Evolutionary conservation across 2,888 invertebrate species (phyloP), one percentile per base, ranked within the genome.

Genomic region (Tenthredo notha): DNA sequence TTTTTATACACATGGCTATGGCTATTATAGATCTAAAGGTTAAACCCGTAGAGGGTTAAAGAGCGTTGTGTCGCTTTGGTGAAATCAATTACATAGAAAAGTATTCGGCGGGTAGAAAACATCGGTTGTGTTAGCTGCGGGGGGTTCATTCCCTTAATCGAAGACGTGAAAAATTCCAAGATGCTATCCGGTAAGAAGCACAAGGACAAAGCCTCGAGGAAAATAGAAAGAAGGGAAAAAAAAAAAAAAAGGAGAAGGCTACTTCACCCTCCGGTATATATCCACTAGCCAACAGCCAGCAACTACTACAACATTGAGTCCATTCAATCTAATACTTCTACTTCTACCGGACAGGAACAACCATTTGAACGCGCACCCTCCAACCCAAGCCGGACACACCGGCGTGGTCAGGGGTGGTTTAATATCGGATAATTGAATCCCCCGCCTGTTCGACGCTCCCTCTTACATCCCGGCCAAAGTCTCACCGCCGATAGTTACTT

Each of bases 381-480:
- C 86, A 88, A 86, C 80, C 80, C 80, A 86, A 87, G 89, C 86
- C 86, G 88, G 89, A 58, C 70, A 90, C 89, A 90, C 88, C 88
- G 88, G 90, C 89, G 89, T 91, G 91, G 92, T 92, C 91, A 91
- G 91, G 92, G 92, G 92, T 91, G 92, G 92, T 93, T 93, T 93
- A 93, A 93, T 93, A 93, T 93, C 92, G 92, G 92, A 93, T 93
- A 93, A 93, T 93, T 93, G 93, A 93, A 93, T 93, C 92, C 83
- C 83, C 83, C 83, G 67, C 70, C 80, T 70, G 67, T 70, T 70
- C 67, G 83, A 88, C 87, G 87, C 87, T 84, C 85, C 86, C 86
- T 85, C 87, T 75, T 75, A 37, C 85, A 37, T 67, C 84, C 67
- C 75, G 85, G 47, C 67, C 21, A 12, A 12, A 33, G 29, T 77